phyloP scores from a whole-genome alignment of 2,888 invertebrate species.

The Rotaria macrura region DNA sequence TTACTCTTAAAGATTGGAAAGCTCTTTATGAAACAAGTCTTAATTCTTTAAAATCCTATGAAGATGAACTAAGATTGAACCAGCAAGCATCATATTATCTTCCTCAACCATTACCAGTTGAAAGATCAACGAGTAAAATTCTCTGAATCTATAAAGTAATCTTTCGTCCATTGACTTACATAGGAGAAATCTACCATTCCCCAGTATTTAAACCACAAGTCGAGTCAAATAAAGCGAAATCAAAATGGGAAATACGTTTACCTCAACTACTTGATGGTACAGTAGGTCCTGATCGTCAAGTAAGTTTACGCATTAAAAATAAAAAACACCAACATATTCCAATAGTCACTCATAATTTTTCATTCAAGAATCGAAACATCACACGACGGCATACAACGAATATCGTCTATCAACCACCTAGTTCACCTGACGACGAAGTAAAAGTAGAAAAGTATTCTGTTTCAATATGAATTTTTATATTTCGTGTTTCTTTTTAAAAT shows the following conservation, averaged over 20 bases:
- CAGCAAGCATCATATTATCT: not conserved
- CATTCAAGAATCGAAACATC: not conserved
- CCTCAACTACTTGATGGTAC: not conserved
- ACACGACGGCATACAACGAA: not conserved
- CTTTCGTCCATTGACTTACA: not conserved
- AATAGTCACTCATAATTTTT: no score
- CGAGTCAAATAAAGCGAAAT: not conserved
- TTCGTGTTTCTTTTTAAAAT: not conserved
- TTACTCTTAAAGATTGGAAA: not conserved
- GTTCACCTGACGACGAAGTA: not conserved
- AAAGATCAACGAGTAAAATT: not conserved
- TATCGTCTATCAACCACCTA: not conserved
- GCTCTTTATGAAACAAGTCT: not conserved
- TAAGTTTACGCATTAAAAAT: not conserved
- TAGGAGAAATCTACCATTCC: not conserved
- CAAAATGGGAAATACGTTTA: slow-evolving; percentile 8
- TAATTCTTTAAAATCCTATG: not conserved
- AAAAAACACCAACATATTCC: no score
- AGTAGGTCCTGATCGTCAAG: slow-evolving; percentile 17
- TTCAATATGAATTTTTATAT: not conserved
- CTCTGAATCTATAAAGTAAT: not conserved
- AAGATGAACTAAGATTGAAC: not conserved
- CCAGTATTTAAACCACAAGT: not conserved
- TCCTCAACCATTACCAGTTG: not conserved
- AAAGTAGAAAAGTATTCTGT: not conserved